Conservation (phyloP, 2,797 vertebrate genomes). For the Chrysocyon brachyurus region DNA sequence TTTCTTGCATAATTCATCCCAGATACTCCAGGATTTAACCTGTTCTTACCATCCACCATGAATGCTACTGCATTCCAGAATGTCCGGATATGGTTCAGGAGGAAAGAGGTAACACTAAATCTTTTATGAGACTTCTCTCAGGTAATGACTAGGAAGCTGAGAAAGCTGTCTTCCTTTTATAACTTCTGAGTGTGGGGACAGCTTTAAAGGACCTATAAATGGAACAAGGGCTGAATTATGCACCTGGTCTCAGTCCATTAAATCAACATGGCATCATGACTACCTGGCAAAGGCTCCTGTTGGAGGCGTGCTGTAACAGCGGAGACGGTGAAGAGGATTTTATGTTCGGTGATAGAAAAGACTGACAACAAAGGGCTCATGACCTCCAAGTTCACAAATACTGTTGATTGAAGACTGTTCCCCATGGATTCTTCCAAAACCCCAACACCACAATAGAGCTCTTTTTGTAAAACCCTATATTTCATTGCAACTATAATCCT, state of each 20-base stretch:
- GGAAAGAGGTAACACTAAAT: background rate
- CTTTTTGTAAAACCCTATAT: background rate
- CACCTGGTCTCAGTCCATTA: conserved; percentile 68
- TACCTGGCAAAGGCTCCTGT: conserved; percentile 63
- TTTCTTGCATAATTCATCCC: background rate
- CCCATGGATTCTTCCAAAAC: conserved; percentile 33
- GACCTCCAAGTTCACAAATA: conserved; percentile 73
- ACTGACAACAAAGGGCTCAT: conserved; percentile 69
- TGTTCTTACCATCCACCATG: rapidly evolving
- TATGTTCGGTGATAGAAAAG: conserved; percentile 19
- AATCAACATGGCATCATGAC: conserved; percentile 79
- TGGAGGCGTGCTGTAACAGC: conserved; percentile 62
- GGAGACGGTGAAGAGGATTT: conserved; percentile 51
- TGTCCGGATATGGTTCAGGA: background rate
- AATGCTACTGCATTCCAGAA: background rate
- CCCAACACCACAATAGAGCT: conserved; percentile 32
- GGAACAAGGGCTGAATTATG: conserved; percentile 65
- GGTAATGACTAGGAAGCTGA: background rate
- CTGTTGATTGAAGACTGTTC: conserved; percentile 17
- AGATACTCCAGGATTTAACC: background rate
- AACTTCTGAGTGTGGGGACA: background rate
- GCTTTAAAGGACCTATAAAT: conserved; percentile 71
- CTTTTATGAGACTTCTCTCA: background rate
- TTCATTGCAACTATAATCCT: background rate
- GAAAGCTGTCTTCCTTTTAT: background rate